These are phyloP conservation scores for Perithous albicinctus DNA, from an alignment of 2,888 invertebrate species.

Conservation along the genomic window DNA sequence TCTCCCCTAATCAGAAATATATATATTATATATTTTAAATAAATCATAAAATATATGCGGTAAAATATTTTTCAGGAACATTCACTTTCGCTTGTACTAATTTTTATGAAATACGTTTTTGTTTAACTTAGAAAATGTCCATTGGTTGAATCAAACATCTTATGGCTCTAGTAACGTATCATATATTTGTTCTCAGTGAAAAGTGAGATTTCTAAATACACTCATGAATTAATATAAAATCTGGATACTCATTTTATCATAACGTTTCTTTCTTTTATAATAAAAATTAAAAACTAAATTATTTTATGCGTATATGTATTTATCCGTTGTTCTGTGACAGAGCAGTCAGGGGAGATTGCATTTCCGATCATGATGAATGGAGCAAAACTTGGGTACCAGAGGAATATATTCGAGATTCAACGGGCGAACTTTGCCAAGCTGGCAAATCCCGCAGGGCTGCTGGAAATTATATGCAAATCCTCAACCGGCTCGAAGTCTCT, in stretches of 20 bases:
- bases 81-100: no score
- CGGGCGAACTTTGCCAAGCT: constrained; percentile 15
- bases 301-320: background rate
- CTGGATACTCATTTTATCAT: background rate
- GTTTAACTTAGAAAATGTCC: no score
- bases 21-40: no score
- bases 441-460: constrained; percentile 35
- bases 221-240: no score
- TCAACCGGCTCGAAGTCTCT: constrained; percentile 35
- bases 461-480: constrained; percentile 73
- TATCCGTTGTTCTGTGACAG: background rate
- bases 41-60: no score
- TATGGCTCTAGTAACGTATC: no score
- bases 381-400: background rate
- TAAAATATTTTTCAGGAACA: no score
- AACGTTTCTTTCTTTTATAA: background rate
- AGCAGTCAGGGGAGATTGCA: background rate
- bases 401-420: background rate
- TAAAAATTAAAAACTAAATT: background rate
- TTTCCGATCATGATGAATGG: background rate
- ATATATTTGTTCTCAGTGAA: no score
- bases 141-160: no score
- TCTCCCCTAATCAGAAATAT: no score
- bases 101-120: no score
- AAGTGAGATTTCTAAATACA: no score